Conservation (phyloP, 2,888 invertebrate genomes). For the Autographa gamma region DNA sequence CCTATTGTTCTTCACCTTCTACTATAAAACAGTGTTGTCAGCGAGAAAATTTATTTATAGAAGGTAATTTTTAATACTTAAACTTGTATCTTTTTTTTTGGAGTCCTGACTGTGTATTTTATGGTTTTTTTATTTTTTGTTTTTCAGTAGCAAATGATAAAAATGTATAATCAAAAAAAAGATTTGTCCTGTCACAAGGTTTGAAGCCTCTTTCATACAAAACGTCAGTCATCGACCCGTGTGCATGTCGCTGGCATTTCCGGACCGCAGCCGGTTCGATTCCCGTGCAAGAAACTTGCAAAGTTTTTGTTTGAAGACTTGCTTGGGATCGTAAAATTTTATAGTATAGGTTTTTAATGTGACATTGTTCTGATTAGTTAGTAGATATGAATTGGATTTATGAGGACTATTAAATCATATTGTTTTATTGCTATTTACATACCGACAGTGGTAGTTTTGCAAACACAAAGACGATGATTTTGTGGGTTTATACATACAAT, state of each 20-base stretch:
- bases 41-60: neutral
- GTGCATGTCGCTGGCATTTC: constrained; percentile 53
- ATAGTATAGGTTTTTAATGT: neutral
- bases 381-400: neutral
- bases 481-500: too few species aligned
- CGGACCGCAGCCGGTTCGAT: constrained; percentile 50
- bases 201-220: constrained; percentile 11
- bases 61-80: neutral
- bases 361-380: neutral
- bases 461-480: neutral
- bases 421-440: too few species aligned
- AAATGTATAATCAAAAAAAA: too few species aligned
- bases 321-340: constrained; percentile 16
- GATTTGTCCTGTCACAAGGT: neutral
- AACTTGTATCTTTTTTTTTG: neutral
- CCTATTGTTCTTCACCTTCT: neutral
- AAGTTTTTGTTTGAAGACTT: constrained; percentile 46
- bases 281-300: constrained; percentile 24
- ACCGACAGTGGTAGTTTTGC: neutral
- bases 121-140: neutral
- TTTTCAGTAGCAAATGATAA: neutral
- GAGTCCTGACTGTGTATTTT: neutral
- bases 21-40: neutral
- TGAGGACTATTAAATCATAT: neutral
- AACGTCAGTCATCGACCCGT: constrained; percentile 47